Conservation (phyloP, 2,113 vertebrate genomes). For the Phrynocephalus versicolor region DNA sequence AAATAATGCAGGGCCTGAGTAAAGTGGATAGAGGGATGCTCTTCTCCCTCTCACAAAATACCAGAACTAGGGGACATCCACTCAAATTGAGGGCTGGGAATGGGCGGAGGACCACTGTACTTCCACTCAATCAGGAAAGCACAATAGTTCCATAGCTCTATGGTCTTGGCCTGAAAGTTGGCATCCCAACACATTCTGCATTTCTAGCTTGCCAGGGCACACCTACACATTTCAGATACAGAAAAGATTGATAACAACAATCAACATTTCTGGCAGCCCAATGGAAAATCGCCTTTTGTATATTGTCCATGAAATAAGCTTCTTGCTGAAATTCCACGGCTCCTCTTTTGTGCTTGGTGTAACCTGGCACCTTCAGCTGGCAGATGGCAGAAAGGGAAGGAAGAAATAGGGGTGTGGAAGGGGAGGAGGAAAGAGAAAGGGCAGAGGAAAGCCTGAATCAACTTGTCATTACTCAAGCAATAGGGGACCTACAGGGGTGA, state of each 20-base stretch:
- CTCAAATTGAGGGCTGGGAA: no score
- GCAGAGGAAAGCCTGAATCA: neutral
- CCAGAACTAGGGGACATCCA: no score
- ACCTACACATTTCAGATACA: conserved; percentile 20
- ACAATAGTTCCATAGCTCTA: neutral
- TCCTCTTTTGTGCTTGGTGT: conserved; percentile 42
- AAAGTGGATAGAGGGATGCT: no score
- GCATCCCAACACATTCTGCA: neutral
- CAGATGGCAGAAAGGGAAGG: conserved; percentile 37
- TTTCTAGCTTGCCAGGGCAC: conserved; percentile 19
- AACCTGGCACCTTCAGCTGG: conserved; percentile 38
- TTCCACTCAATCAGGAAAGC: neutral
- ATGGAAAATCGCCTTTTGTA: conserved; percentile 20
- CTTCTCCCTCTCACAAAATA: no score
- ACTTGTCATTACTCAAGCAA: conserved; percentile 15
- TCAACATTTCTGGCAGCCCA: conserved; percentile 14
- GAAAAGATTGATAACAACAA: conserved; percentile 29
- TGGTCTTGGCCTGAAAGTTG: neutral
- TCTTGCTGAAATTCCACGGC: conserved; percentile 41
- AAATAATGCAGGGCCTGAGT: no score
- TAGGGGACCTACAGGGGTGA: conserved; percentile 1
- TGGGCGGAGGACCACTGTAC: no score
- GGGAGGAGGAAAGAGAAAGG: conserved; percentile 3
- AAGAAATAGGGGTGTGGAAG: neutral
- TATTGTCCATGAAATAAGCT: conserved; percentile 36